Conservation (phyloP, 2,888 invertebrate genomes). For the Ophioninae sp. region DNA sequence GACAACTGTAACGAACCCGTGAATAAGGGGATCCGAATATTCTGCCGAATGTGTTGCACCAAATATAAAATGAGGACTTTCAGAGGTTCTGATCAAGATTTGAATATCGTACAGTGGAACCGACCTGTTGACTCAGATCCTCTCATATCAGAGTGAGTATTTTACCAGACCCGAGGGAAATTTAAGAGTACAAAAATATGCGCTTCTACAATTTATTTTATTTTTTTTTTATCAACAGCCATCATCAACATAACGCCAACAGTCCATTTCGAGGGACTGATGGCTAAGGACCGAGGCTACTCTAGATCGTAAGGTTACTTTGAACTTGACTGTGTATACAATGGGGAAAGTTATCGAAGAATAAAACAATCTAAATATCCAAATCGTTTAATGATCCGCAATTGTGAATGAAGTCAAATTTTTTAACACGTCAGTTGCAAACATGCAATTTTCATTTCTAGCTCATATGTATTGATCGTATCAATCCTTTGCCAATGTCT, state of each 20-base stretch:
- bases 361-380: constrained; percentile 2
- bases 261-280: constrained; percentile 51
- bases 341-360: constrained; percentile 45
- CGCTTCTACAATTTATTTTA: neutral
- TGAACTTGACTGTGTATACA: constrained; percentile 55
- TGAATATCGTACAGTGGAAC: constrained; percentile 89
- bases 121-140: constrained; percentile 88
- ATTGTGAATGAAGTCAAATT: neutral
- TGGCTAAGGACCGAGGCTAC: constrained; percentile 16
- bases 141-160: constrained; percentile 85
- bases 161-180: neutral
- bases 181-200: neutral
- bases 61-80: constrained; percentile 95
- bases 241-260: constrained; percentile 71
- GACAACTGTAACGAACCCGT: constrained; percentile 54
- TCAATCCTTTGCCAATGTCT: no score
- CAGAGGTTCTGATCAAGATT: constrained; percentile 92
- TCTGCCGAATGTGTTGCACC: constrained; percentile 81
- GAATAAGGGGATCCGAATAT: neutral
- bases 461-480: neutral
- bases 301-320: constrained; percentile 5
- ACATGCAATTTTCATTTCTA: neutral
- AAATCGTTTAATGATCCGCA: neutral
- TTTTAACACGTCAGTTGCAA: neutral
- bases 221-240: constrained; percentile 67